Percentiles rank a stretch among this genome's conserved stretches.
phyloP scores from a whole-genome alignment of 1,140 invertebrate genomes.

The Drosophila biarmipes region DNA sequence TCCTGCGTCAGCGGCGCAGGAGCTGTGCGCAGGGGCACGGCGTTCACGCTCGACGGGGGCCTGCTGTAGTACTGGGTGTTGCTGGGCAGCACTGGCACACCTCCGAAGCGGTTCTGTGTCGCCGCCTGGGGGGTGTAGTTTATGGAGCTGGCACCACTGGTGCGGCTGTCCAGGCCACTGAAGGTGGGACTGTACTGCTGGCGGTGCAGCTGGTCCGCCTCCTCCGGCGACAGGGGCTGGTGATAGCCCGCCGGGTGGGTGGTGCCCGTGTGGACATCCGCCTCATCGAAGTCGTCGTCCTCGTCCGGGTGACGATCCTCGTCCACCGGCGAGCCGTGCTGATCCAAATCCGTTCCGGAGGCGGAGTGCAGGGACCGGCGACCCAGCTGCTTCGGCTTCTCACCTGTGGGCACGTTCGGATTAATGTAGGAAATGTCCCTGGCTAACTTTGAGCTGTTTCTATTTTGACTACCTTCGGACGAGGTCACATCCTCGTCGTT shows the following conservation, averaged over 20 bases:
- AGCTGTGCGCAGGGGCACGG: slow-evolving; percentile 58
- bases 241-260: slow-evolving; percentile 72
- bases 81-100: slow-evolving; percentile 77
- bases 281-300: slow-evolving; percentile 71
- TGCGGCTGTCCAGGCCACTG: slow-evolving; percentile 78
- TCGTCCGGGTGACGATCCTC: slow-evolving; percentile 64
- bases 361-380: slow-evolving; percentile 85
- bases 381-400: slow-evolving; percentile 85
- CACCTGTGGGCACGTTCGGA: slow-evolving; percentile 72
- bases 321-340: slow-evolving; percentile 57
- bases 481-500: slow-evolving; percentile 87
- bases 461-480: slow-evolving; percentile 86
- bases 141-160: slow-evolving; percentile 68
- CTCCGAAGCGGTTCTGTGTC: slow-evolving; percentile 74
- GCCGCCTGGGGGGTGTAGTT: slow-evolving; percentile 73
- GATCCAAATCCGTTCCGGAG: slow-evolving; percentile 84
- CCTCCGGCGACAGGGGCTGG: slow-evolving; percentile 76
- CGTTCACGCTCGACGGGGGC: slow-evolving; percentile 57
- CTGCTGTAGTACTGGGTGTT: slow-evolving; percentile 74
- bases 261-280: slow-evolving; percentile 58
- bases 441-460: slow-evolving; percentile 86
- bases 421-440: slow-evolving; percentile 87
- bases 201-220: slow-evolving; percentile 67
- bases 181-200: slow-evolving; percentile 83
- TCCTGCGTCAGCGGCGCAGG: slow-evolving; percentile 72